These are phyloP conservation scores for Alcedo quadribrachys DNA, from an alignment of 2,797 vertebrate genomes.

Conservation along the genomic window DNA sequence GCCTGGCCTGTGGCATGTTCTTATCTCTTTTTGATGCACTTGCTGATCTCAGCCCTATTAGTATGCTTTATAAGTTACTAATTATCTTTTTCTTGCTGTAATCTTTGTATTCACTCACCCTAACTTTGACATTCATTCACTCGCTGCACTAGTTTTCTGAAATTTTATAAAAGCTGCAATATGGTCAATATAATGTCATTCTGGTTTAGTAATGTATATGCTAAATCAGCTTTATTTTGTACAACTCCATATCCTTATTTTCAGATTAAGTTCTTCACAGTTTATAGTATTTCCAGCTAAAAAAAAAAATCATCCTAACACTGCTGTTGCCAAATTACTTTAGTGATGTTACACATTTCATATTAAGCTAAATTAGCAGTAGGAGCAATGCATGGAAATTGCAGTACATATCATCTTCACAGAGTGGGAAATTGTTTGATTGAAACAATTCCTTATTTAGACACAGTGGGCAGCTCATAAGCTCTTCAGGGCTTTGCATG, in stretches of 20 bases:
- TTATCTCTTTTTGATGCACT: not conserved
- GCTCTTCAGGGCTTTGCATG: not conserved
- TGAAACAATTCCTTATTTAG: constrained; percentile 11
- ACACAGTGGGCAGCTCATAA: not conserved
- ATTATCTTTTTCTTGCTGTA: not conserved
- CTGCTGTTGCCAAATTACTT: not conserved
- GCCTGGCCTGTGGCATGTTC: not conserved
- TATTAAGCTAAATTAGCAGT: constrained; percentile 12
- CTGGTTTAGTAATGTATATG: not conserved
- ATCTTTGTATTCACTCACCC: not conserved
- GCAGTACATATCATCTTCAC: not conserved
- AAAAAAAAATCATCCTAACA: not conserved
- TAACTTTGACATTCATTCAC: not conserved
- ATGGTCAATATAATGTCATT: rapidly evolving
- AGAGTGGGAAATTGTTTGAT: not conserved
- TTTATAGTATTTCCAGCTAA: not conserved
- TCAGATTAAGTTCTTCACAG: not conserved
- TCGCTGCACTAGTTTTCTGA: not conserved
- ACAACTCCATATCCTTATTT: not conserved
- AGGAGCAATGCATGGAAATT: not conserved
- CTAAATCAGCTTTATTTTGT: not conserved
- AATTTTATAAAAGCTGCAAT: not conserved
- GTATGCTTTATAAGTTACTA: not conserved
- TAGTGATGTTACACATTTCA: not conserved
- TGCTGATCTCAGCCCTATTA: not conserved